Conservation (phyloP, 2,797 vertebrate genomes). For the Hydrolagus colliei region DNA sequence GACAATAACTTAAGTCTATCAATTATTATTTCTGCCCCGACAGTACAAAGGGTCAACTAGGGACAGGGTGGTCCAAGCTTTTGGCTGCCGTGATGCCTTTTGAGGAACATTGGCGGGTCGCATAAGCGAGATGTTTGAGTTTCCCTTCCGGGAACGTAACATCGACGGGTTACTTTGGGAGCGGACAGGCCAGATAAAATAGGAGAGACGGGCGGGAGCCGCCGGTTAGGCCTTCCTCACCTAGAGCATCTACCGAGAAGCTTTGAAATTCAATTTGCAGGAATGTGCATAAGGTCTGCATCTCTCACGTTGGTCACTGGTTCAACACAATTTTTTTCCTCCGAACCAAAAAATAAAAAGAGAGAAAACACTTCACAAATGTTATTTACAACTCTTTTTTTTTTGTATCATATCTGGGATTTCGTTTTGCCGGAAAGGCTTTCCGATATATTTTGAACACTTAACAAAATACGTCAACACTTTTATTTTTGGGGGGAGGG, state of each 20-base stretch:
- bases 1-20: too few relatives aligned
- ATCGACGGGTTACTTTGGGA: too few relatives aligned
- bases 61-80: too few relatives aligned
- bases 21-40: neutral
- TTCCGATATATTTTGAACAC: conserved; percentile 4
- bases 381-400: neutral
- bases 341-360: neutral
- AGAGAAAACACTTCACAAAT: neutral
- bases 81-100: too few relatives aligned
- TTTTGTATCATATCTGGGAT: neutral
- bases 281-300: conserved; percentile 22
- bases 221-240: too few relatives aligned
- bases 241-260: neutral
- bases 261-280: conserved; percentile 1
- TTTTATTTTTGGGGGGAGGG: neutral
- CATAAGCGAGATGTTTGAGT: too few relatives aligned
- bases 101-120: too few relatives aligned
- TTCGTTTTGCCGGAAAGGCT: conserved; percentile 1
- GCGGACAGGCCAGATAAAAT: too few relatives aligned
- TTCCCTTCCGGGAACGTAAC: too few relatives aligned
- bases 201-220: too few relatives aligned
- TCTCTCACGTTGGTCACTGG: neutral
- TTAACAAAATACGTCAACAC: conserved; percentile 27
- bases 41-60: neutral
- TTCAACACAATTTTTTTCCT: neutral